Percentiles rank a stretch among this genome's conserved stretches.
Evolutionary conservation across 2,797 vertebrate genomes (phyloP).

Genomic region (Oreortyx pictus): DNA sequence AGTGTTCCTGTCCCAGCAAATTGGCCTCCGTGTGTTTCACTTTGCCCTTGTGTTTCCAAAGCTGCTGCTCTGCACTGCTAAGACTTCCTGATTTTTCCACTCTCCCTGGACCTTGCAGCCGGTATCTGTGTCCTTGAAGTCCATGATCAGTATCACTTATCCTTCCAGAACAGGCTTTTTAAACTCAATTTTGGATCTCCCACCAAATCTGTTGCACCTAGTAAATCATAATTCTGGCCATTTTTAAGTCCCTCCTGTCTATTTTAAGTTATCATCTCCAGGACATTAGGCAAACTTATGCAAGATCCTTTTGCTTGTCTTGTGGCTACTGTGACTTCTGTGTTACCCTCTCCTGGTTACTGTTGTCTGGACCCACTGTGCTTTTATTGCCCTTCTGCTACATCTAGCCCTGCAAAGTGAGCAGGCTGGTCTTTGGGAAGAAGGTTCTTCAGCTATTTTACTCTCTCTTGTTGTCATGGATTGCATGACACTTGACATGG

Average conservation of each 20-base stretch:
- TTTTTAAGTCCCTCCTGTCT: not conserved
- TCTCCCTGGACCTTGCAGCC: not conserved
- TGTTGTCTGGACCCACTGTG: not conserved
- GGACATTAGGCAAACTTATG: slow-evolving; percentile 19
- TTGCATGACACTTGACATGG: not conserved
- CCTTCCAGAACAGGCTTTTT: not conserved
- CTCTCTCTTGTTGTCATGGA: not conserved
- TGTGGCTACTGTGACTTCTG: not conserved
- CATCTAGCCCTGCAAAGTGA: not conserved
- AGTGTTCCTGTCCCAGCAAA: not conserved
- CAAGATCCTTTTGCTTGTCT: slow-evolving; percentile 2
- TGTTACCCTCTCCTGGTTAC: not conserved
- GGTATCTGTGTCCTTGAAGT: not conserved
- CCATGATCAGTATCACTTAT: not conserved
- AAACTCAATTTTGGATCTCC: not conserved
- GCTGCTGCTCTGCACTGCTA: not conserved
- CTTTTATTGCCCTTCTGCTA: not conserved
- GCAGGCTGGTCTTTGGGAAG: not conserved
- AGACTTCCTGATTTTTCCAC: not conserved
- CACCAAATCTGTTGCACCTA: not conserved
- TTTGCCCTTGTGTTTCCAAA: not conserved
- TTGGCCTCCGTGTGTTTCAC: not conserved
- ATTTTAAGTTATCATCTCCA: slow-evolving; percentile 23
- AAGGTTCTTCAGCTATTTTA: not conserved
- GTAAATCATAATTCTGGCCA: not conserved